Conservation (phyloP, 2,797 vertebrate genomes). For the Heliangelus exortis region DNA sequence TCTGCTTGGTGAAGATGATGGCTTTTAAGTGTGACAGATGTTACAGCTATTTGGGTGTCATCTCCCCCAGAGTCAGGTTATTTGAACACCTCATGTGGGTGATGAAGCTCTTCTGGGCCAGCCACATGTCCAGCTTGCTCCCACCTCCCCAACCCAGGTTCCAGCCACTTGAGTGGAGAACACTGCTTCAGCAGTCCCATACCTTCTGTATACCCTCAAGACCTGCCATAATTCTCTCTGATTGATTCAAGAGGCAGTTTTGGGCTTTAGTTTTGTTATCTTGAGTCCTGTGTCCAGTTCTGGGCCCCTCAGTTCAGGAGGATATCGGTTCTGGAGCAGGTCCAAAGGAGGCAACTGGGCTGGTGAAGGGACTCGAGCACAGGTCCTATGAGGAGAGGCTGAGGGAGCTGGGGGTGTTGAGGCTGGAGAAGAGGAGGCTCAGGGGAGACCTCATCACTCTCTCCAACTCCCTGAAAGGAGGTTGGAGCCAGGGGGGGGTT, state of each 20-base stretch:
- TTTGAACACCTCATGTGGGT: fast-evolving
- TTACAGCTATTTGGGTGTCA: neutral
- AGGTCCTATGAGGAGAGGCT: no score
- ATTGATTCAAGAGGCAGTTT: neutral
- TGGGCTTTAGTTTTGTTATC: neutral
- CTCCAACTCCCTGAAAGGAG: no score
- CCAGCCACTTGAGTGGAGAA: neutral
- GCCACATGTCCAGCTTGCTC: fast-evolving
- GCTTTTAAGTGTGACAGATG: neutral
- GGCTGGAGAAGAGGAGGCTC: no score
- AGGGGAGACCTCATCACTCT: no score
- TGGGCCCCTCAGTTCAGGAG: no score
- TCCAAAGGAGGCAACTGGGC: no score
- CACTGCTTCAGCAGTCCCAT: neutral
- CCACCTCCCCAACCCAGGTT: neutral
- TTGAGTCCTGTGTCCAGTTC: no score
- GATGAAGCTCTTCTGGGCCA: neutral
- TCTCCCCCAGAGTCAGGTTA: neutral
- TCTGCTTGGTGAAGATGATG: neutral
- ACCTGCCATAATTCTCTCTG: fast-evolving
- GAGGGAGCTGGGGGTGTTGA: no score
- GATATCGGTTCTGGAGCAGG: no score
- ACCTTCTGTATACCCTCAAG: neutral
- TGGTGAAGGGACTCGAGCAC: no score
- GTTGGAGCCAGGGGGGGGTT: no score